Base-by-base conservation (phyloP, 2,888 invertebrate genomes). In the Heliconius charithonia region DNA sequence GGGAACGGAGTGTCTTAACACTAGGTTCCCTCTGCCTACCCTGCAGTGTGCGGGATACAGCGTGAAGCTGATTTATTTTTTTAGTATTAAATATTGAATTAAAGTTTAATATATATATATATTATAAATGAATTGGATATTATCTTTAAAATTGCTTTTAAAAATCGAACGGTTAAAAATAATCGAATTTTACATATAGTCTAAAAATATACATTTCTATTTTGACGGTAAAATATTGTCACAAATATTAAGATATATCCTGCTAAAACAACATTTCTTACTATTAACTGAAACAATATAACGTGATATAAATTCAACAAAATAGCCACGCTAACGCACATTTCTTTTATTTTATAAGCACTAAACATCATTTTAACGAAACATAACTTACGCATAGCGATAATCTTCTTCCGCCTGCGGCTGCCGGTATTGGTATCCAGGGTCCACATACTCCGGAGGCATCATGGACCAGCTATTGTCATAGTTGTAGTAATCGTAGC, bases 381-480 rank as follows among this genome's bases (percentile, higher is more conserved):
- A n/a, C 13, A 65, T 84, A 37, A 96, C 96, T 96, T 91, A 96
- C 96, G 96, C 94, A 87, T 95, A 96, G 93, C 96, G 95, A 89
- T 97, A 97, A 86, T 97, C 97, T 75, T 97, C 97, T 69, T 97
- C 97, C 6, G 87, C 79, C 80, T 91, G 93, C 76, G 91, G 90
- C 82, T 93, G 93, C 3, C 93, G 87, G 13, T 89, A 84, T 84
- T 92, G 93, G 85, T 91, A 92, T 75, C 85, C 87, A 10, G 91
- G 95, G 89, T 94, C 94, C 81, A 93, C 95, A 88, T 97, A 97
- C 90, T 97, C 97, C 86, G 97, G 96, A 16, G 97, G 97, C 83
- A 96, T 96, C 83, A 96, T 95, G 80, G 97, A 95, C 97, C 97
- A 97, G 86, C 96, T 95, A 85, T 95, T 95, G 85, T 97, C 97